phyloP scores from a whole-genome alignment of 2,888 invertebrate genomes.

The Bedellia somnulentella region DNA sequence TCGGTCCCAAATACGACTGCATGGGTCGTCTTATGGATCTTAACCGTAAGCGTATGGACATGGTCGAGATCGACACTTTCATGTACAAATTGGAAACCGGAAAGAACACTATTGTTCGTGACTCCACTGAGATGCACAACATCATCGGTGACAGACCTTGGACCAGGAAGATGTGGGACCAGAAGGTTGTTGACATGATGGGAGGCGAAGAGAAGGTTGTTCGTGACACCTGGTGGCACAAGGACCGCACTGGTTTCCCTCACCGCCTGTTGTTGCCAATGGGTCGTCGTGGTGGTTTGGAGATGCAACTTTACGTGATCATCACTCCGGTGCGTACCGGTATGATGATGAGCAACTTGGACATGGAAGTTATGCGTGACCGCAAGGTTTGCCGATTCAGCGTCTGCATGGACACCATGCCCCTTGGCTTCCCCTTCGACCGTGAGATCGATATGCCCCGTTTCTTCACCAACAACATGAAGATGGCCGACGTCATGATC shows the following conservation, averaged over 20 bases:
- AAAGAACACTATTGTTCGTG: constrained; percentile 68
- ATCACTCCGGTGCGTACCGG: constrained; percentile 58
- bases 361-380: constrained; percentile 45
- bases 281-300: constrained; percentile 66
- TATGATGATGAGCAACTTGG: constrained; percentile 33
- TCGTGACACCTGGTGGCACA: constrained; percentile 58
- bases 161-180: constrained; percentile 29
- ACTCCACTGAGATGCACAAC: constrained; percentile 67
- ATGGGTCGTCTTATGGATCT: constrained; percentile 57
- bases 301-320: constrained; percentile 66
- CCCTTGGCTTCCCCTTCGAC: constrained; percentile 78
- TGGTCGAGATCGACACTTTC: constrained; percentile 58
- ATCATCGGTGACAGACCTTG: constrained; percentile 61
- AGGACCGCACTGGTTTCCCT: constrained; percentile 63
- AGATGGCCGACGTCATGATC: constrained; percentile 64
- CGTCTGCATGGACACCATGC: constrained; percentile 61
- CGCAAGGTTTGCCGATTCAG: constrained; percentile 58
- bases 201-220: constrained; percentile 51
- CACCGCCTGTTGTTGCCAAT: constrained; percentile 71
- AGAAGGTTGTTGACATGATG: constrained; percentile 15
- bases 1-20: constrained; percentile 73
- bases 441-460: constrained; percentile 58
- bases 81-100: constrained; percentile 65
- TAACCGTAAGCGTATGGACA: constrained; percentile 41
- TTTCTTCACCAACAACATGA: constrained; percentile 69